These are phyloP conservation scores for Colletes latitarsis DNA, from an alignment of 1,140 invertebrate species.

Conservation along the genomic window DNA sequence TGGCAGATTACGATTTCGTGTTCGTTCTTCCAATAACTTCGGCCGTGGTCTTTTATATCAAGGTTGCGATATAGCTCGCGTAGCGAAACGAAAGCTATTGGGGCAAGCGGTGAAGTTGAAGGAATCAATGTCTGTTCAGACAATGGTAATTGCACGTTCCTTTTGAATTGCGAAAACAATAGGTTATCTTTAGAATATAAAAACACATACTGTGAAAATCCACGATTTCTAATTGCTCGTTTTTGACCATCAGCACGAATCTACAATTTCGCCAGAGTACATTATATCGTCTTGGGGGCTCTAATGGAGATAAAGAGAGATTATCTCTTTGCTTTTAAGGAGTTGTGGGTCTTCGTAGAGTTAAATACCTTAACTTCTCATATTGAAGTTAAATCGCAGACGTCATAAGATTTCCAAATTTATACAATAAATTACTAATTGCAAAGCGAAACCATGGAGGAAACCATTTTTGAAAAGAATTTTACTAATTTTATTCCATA, in stretches of 20 bases:
- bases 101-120: constrained; percentile 58
- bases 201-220: background rate
- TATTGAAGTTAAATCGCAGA: no score
- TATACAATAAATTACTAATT: no score
- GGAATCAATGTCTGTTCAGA: constrained; percentile 62
- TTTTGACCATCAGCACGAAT: background rate
- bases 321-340: no score
- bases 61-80: constrained; percentile 26
- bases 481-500: no score
- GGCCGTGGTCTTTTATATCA: constrained; percentile 26
- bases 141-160: constrained; percentile 42
- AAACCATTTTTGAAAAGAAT: no score
- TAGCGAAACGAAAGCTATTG: constrained; percentile 51
- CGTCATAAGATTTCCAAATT: no score
- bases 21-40: constrained; percentile 44
- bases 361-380: no score
- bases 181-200: background rate
- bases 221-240: background rate
- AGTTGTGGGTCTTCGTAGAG: no score
- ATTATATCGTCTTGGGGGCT: no score
- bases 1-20: constrained; percentile 27
- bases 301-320: background rate
- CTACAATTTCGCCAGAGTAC: background rate
- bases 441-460: no score
- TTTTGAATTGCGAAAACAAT: background rate